phyloP scores from a whole-genome alignment of 1,140 invertebrate genomes.

The Drosophila sp. region DNA sequence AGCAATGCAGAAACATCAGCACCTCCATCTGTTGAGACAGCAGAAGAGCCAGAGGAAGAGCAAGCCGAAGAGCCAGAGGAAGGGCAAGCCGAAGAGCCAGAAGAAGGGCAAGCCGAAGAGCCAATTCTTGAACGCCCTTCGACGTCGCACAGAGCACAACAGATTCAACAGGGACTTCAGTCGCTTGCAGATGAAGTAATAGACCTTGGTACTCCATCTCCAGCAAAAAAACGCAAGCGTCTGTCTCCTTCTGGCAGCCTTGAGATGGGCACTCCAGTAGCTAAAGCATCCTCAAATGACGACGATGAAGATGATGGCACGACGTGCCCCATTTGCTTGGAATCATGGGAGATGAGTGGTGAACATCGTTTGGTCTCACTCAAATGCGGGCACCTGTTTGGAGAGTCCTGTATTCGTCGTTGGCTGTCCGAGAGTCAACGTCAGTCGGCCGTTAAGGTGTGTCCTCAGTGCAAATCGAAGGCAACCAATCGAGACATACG shows the following conservation, averaged over 20 bases:
- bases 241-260: slow-evolving; percentile 17
- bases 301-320: slow-evolving; percentile 87
- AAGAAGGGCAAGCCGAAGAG: background rate
- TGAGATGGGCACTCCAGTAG: slow-evolving; percentile 32
- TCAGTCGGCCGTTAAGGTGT: slow-evolving; percentile 86
- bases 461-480: slow-evolving; percentile 95
- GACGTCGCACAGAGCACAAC: slow-evolving; percentile 9
- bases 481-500: slow-evolving; percentile 90
- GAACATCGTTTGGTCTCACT: slow-evolving; percentile 92
- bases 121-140: background rate
- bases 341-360: slow-evolving; percentile 93
- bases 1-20: background rate
- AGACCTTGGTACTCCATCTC: slow-evolving; percentile 54
- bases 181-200: slow-evolving; percentile 23
- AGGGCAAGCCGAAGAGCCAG: background rate
- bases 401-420: slow-evolving; percentile 91
- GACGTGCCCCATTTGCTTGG: slow-evolving; percentile 94
- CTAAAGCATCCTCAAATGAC: background rate
- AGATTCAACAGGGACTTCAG: background rate
- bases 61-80: background rate
- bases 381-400: slow-evolving; percentile 96
- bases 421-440: slow-evolving; percentile 88
- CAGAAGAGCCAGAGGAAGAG: background rate
- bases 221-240: slow-evolving; percentile 77
- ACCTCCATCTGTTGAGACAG: background rate